A percentile compares a stretch with the other conserved stretches of the same genome.
Conservation (phyloP, 2,797 vertebrate genomes). For the Megalops cyprinoides region DNA sequence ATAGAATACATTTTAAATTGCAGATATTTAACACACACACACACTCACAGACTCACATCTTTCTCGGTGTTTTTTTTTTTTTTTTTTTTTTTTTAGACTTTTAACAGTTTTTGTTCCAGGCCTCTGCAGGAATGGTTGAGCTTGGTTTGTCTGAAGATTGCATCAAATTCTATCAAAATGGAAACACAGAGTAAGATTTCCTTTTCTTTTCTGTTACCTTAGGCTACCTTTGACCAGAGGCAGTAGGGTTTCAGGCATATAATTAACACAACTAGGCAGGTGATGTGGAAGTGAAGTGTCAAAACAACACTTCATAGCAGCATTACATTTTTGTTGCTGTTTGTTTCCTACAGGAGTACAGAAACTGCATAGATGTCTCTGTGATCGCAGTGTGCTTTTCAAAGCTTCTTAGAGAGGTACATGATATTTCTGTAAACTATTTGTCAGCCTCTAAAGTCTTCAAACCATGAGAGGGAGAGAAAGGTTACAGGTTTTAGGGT, state of each 20-base stretch:
- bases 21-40: background rate
- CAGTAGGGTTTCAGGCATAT: slow-evolving; percentile 10
- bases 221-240: slow-evolving; percentile 31
- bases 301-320: slow-evolving; percentile 52
- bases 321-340: slow-evolving; percentile 35
- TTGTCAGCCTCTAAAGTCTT: background rate
- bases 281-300: slow-evolving; percentile 49
- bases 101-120: slow-evolving; percentile 30
- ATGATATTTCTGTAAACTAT: slow-evolving; percentile 6
- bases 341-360: slow-evolving; percentile 24
- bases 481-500: background rate
- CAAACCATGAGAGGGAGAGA: background rate
- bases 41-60: slow-evolving; percentile 44
- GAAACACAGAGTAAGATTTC: slow-evolving; percentile 28
- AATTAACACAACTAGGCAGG: background rate
- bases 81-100: too few relatives aligned
- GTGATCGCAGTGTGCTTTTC: slow-evolving; percentile 66
- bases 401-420: slow-evolving; percentile 46
- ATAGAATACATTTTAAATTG: slow-evolving; percentile 53
- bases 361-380: slow-evolving; percentile 68
- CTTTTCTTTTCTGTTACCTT: slow-evolving; percentile 43
- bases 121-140: slow-evolving; percentile 53
- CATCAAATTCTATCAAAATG: slow-evolving; percentile 34
- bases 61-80: slow-evolving; percentile 39
- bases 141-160: slow-evolving; percentile 29